phyloP scores from a whole-genome alignment of 2,888 invertebrate species.

The Sclerodermus sp. region DNA sequence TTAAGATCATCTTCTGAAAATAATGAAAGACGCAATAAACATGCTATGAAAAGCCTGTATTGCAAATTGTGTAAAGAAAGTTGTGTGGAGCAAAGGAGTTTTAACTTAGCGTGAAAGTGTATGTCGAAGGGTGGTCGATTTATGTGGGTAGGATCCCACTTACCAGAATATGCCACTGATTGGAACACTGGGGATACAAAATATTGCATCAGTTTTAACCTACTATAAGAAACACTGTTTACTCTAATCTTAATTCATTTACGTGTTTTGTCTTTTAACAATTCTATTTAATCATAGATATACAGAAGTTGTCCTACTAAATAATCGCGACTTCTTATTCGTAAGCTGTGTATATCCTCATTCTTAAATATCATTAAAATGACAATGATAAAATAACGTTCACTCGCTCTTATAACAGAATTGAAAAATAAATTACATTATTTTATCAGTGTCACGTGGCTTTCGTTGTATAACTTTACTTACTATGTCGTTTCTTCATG shows the following conservation, averaged over 20 bases:
- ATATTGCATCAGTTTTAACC: conserved; percentile 55
- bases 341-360: too few relatives aligned
- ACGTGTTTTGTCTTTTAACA: too few relatives aligned
- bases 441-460: too few relatives aligned
- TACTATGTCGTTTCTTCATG: conserved; percentile 92
- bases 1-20: conserved; percentile 19
- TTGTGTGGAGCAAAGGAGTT: conserved; percentile 23
- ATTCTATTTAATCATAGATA: too few relatives aligned
- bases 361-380: too few relatives aligned
- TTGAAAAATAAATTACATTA: too few relatives aligned
- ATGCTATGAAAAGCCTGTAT: conserved; percentile 45
- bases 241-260: too few relatives aligned
- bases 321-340: too few relatives aligned
- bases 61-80: conserved; percentile 10
- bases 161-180: conserved; percentile 95
- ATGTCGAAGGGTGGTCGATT: conserved; percentile 45
- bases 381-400: too few relatives aligned
- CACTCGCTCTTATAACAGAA: too few relatives aligned
- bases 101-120: conserved; percentile 50
- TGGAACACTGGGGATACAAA: conserved; percentile 81
- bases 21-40: conserved; percentile 35
- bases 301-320: too few relatives aligned
- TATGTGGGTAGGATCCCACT: conserved; percentile 67
- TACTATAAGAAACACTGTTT: conserved; percentile 12
- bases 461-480: conserved; percentile 59